Evolutionary conservation across 2,888 invertebrate genomes (phyloP), one percentile per base, ranked within the genome.

Genomic region (Eucriotettix oculatus): DNA sequence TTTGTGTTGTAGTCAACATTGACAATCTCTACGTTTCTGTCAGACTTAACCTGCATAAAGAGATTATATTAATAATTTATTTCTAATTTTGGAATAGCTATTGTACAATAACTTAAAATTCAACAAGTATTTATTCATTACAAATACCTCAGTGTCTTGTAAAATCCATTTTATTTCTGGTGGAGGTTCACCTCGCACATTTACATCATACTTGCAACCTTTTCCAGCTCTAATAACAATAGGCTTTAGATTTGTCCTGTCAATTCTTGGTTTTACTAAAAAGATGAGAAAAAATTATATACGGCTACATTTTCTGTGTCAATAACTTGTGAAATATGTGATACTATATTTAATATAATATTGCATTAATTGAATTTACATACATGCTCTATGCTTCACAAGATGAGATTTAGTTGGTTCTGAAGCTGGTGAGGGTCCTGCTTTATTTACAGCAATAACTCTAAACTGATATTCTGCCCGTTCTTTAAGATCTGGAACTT

Each of bases 231-330:
- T 88, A 14, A 97, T 86, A 12, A 87, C 86, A 55, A 93, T 78
- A 56, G 90, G 85, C 73, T 96, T 93, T 66, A 97, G 78, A 74
- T 95, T 94, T 5, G 94, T 92, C 66, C 96, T 84, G 75, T 97
- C 95, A 73, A 99, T 99, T 71, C 92, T 87, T 52, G 99, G 99
- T 75, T 97, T 96, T 72, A 97, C 94, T 94, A 71, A 52, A 73
- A 71, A 56, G 42, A 56, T 17, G 58, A 42, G 55, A 29, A 54
- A 42, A 7, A 57, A 16, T n/a, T 5, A 29, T 29, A 29, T 5
- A 7, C 29, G 7, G 7, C 7, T 29, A 29, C 7, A 29, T 29
- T 29, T 29, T 29, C 29, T 29, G 29, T 29, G 7, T 29, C 2
- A 29, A 29, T 5, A 2, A 29, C 3, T 29, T 29, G 29, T 29